phyloP scores from a whole-genome alignment of 2,888 invertebrate genomes.

The Eupelmus urozonus region DNA sequence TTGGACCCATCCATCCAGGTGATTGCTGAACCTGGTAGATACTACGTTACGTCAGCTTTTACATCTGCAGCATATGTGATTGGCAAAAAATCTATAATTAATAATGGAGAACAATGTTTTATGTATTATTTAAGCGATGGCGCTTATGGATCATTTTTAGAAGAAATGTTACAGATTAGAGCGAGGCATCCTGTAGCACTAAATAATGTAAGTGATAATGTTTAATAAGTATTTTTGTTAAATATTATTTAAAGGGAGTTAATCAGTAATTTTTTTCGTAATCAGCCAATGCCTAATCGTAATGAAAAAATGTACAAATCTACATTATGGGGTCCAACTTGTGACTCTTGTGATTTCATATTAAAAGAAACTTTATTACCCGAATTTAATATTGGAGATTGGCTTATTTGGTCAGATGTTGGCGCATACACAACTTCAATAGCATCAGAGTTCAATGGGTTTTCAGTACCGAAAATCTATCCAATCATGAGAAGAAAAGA shows the following conservation, averaged over 20 bases:
- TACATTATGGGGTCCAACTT: slow-evolving; percentile 83
- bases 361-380: slow-evolving; percentile 78
- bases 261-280: neutral
- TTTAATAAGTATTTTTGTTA: neutral
- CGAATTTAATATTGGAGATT: slow-evolving; percentile 80
- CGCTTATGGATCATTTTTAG: slow-evolving; percentile 82
- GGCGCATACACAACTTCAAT: slow-evolving; percentile 81
- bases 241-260: neutral
- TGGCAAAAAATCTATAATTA: slow-evolving; percentile 76
- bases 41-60: slow-evolving; percentile 81
- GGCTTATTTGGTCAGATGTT: slow-evolving; percentile 82
- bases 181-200: slow-evolving; percentile 65
- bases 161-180: slow-evolving; percentile 72
- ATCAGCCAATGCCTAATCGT: no score
- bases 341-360: slow-evolving; percentile 81
- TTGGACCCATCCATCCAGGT: slow-evolving; percentile 73
- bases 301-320: slow-evolving; percentile 64
- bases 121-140: slow-evolving; percentile 84
- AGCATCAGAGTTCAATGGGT: slow-evolving; percentile 81
- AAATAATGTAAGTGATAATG: slow-evolving; percentile 49
- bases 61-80: slow-evolving; percentile 80
- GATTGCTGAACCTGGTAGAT: slow-evolving; percentile 83
- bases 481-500: slow-evolving; percentile 73
- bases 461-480: slow-evolving; percentile 75
- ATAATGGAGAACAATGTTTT: slow-evolving; percentile 62